Evolutionary conservation across 2,113 vertebrate genomes (phyloP).

Genomic region (Atrichornis clamosus): DNA sequence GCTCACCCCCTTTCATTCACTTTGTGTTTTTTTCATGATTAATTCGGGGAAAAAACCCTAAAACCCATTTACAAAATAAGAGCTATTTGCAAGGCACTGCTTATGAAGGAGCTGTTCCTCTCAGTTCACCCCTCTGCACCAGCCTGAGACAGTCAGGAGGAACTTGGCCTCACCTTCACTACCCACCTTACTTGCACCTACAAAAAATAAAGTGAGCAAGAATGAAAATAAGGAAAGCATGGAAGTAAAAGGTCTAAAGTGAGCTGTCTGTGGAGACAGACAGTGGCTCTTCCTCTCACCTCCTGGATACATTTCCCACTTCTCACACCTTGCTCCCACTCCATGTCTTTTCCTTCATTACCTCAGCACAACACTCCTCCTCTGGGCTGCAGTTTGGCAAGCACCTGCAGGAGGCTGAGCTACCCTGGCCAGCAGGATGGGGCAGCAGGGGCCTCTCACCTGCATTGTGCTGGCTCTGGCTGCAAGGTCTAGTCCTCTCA

Average conservation of each 20-base stretch:
- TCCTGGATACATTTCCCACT: neutral
- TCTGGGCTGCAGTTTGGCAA: neutral
- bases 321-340: neutral
- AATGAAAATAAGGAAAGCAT: neutral
- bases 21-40: neutral
- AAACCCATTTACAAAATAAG: neutral
- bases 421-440: neutral
- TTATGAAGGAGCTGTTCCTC: neutral
- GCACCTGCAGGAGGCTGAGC: neutral
- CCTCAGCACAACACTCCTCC: neutral
- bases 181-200: neutral
- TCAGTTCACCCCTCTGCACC: neutral
- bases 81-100: neutral
- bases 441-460: neutral
- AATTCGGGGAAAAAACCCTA: neutral
- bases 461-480: neutral
- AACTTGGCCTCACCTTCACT: neutral
- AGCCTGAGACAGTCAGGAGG: neutral
- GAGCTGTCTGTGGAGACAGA: neutral
- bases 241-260: neutral
- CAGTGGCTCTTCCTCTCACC: neutral
- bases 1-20: neutral
- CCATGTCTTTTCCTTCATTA: neutral
- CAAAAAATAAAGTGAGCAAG: neutral
- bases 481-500: fast-evolving